Evolutionary conservation across 2,888 invertebrate genomes (phyloP), one percentile per base, ranked within the genome.

Genomic region (Scaptomyza caliginosa): DNA sequence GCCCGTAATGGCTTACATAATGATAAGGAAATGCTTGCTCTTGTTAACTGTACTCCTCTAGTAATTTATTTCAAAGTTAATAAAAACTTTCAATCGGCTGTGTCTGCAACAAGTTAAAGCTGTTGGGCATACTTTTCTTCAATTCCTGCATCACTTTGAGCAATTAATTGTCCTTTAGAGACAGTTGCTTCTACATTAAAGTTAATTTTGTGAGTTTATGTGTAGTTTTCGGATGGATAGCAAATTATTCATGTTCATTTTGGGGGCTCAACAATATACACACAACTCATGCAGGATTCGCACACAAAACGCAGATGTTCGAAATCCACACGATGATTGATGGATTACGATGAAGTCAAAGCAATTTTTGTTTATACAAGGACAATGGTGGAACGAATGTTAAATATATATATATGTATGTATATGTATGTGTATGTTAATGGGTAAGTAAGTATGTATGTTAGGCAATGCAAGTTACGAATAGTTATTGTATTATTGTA

Each of bases 391-490:
- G 51, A 62, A 63, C 49, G 48, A 43, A 59, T 63, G 52, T 51
- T 52, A 17, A 26, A 17, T 52, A 43, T 30, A 34, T 49, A 50
- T 52, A 40, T 45, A 34, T 55, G 28, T 70, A 24, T 48, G 48
- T 51, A 52, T 65, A 56, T 28, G 32, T 68, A 52, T 56, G 34
- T 67, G 39, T 42, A 30, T 32, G 36, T 48, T n/a, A n/a, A n/a
- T n/a, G n/a, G 64, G 48, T 64, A 46, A 56, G 49, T 63, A 52
- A 63, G 62, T 76, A 42, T 68, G 52, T 70, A 56, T 60, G 49
- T 66, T 58, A 86, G 77, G 70, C 71, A 59, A 74, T 77, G 74
- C 59, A 59, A 67, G 64, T 60, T 60, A 71, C 64, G 68, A 62
- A 28, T 50, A 57, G 45, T 13, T 50, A 57, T 39, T 13, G 2